phyloP scores from a whole-genome alignment of 1,140 invertebrate species.

The Coenobita brevimanus region DNA sequence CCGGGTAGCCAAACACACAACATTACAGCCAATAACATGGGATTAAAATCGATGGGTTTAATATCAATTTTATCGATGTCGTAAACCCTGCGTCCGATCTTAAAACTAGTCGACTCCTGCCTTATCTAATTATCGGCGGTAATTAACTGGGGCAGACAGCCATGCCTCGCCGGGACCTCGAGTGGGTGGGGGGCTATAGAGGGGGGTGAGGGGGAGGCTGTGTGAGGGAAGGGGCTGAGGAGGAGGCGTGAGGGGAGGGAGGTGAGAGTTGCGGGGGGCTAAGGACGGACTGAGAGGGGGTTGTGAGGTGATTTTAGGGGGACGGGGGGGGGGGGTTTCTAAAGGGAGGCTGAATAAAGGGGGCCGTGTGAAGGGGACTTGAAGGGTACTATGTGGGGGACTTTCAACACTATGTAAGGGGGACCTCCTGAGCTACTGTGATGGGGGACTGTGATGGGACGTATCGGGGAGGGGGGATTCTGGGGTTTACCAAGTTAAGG shows the following conservation, averaged over 20 bases:
- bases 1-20: conserved; percentile 24
- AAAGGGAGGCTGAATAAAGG: conserved; percentile 23
- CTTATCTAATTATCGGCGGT: conserved; percentile 57
- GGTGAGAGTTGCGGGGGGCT: neutral
- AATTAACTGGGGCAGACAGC: conserved; percentile 57
- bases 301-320: neutral
- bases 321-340: conserved; percentile 22
- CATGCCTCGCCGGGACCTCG: conserved; percentile 7
- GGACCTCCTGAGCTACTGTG: too few species aligned
- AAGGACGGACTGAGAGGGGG: conserved; percentile 6
- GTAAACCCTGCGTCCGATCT: conserved; percentile 46
- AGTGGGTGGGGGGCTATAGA: neutral
- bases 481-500: too few species aligned
- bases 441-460: too few species aligned
- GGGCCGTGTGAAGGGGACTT: conserved; percentile 28
- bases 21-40: conserved; percentile 49
- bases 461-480: too few species aligned
- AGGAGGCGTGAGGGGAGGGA: neutral
- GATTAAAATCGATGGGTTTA: conserved; percentile 57
- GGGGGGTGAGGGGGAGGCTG: neutral
- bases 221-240: neutral
- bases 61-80: conserved; percentile 61
- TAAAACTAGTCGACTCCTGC: conserved; percentile 58
- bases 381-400: neutral
- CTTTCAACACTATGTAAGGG: too few species aligned